Base-by-base conservation (phyloP, 2,888 invertebrate genomes). In the Plebejus melissa region DNA sequence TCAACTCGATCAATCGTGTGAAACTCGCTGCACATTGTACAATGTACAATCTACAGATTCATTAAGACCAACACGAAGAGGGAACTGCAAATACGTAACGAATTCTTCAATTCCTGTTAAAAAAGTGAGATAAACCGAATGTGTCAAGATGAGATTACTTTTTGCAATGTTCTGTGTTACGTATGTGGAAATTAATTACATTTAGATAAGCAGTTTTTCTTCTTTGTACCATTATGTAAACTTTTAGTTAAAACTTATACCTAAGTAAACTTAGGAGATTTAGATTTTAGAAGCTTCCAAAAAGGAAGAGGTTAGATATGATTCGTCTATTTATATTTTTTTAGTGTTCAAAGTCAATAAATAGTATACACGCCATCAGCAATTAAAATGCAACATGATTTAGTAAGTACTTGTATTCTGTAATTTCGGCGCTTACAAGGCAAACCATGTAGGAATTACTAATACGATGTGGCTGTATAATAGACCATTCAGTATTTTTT, bases 91-190 rank as follows among this genome's bases (percentile, higher is more conserved):
- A 16, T 13, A 65, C 32, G 32, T 65, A 65, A 32, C 65, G 11
- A 60, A 28, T 60, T 22, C 28, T 60, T 60, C 60, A 28, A 28
- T 60, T 60, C 60, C 60, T 60, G 60, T 70, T 70, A n/a, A n/a
- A n/a, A 70, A 70, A 70, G 9, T 38, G 11, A n/a, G 41, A 70
- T 41, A 70, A 70, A 38, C 16, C 41, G 7, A 70, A 60, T 60
- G 11, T 60, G 22, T 9, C 28, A 60, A 60, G 60, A 60, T 60
- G 28, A 60, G 28, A 60, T 60, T 28, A 28, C 4, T 28, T 9
- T 60, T 60, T 60, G 28, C 60, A 28, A 58, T 22, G 22, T 22
- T 22, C n/a, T 58, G 28, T 28, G 7, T 28, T 22, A 28, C 28
- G 28, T 60, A 28, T 60, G 28, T 60, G 28, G 28, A 11, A 60